Percentiles rank a stretch among this genome's conserved stretches.
phyloP scores from a whole-genome alignment of 1,140 invertebrate genomes.

The Aricia agestis region DNA sequence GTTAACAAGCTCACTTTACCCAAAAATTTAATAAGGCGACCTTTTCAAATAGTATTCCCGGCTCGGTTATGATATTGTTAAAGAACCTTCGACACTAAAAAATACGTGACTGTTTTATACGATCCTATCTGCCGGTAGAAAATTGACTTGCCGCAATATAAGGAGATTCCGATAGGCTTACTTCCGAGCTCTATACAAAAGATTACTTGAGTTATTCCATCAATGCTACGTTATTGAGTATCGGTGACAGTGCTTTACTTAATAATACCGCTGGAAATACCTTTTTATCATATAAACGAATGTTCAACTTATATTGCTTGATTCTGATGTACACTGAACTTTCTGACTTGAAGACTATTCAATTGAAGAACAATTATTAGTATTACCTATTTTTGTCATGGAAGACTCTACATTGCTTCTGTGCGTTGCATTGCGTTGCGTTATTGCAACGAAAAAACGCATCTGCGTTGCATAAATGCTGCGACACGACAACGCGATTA shows the following conservation, averaged over 20 bases:
- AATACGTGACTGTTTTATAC: slow-evolving; percentile 65
- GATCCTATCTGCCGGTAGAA: slow-evolving; percentile 37
- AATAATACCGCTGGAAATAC: neutral
- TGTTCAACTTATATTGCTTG: neutral
- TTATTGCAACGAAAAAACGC: no score
- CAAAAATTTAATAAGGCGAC: slow-evolving; percentile 54
- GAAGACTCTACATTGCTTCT: no score
- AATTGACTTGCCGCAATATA: slow-evolving; percentile 40
- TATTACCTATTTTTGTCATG: no score
- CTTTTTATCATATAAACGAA: slow-evolving; percentile 1
- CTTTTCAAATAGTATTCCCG: slow-evolving; percentile 36
- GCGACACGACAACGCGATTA: no score
- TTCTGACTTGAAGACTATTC: no score
- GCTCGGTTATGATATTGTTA: slow-evolving; percentile 64
- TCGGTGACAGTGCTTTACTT: neutral
- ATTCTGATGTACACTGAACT: no score
- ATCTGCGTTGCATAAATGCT: no score
- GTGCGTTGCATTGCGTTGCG: no score
- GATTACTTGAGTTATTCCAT: slow-evolving; percentile 46
- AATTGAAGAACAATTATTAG: no score
- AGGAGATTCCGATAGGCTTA: slow-evolving; percentile 48
- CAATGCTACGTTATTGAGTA: slow-evolving; percentile 23
- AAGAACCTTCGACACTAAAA: slow-evolving; percentile 55
- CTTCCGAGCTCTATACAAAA: slow-evolving; percentile 32
- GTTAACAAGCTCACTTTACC: slow-evolving; percentile 39